These are phyloP conservation scores for Chaetogeoica ovagalla DNA, from an alignment of 2,888 invertebrate genomes.

Conservation along the genomic window DNA sequence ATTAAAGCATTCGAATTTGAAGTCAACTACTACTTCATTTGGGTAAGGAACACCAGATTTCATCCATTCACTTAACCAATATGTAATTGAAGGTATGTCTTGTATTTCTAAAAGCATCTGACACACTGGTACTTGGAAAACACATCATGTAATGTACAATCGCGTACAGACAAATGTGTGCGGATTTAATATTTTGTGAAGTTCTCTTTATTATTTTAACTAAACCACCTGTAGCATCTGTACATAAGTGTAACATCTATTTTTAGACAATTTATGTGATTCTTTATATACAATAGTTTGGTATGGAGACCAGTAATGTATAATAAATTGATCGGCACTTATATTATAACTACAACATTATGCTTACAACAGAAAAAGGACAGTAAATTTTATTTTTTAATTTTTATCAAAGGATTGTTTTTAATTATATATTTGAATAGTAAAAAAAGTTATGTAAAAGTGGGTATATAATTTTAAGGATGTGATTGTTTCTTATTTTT, in stretches of 20 bases:
- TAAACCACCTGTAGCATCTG: background rate
- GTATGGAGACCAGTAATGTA: background rate
- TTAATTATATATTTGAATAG: too few species aligned
- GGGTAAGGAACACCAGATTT: background rate
- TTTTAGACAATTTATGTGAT: background rate
- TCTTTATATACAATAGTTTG: background rate
- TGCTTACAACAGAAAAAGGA: too few species aligned
- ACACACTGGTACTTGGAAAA: background rate
- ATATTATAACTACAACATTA: background rate
- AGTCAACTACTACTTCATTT: background rate
- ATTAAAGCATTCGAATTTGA: background rate
- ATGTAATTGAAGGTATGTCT: background rate
- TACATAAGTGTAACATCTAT: too few species aligned
- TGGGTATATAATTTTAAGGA: too few species aligned
- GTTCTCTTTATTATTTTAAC: background rate
- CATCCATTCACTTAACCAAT: constrained; percentile 9
- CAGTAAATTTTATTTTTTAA: too few species aligned
- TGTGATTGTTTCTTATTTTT: too few species aligned
- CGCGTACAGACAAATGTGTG: background rate
- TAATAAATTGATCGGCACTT: background rate
- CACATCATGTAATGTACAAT: background rate
- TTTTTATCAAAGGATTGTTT: too few species aligned
- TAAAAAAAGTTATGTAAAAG: too few species aligned
- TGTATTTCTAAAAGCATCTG: background rate
- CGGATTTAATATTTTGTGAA: background rate